These are phyloP conservation scores for Ichneumon xanthorius DNA, from an alignment of 2,888 invertebrate genomes.

Conservation along the genomic window DNA sequence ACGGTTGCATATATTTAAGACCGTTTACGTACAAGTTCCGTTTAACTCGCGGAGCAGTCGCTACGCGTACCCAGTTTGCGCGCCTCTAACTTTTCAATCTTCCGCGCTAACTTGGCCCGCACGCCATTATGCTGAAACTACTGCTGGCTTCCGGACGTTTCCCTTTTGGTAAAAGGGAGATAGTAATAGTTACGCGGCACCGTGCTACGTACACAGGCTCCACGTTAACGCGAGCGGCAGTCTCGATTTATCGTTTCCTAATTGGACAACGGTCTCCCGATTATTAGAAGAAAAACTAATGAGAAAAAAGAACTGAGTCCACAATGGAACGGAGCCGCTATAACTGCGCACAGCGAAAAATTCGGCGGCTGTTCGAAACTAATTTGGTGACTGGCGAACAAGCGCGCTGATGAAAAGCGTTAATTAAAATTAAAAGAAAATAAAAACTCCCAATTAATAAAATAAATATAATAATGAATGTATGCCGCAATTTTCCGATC, in stretches of 20 bases:
- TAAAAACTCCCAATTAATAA: too few relatives aligned
- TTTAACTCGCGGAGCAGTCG: constrained; percentile 56
- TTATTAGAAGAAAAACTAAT: background rate
- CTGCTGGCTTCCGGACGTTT: constrained; percentile 16
- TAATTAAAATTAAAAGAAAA: too few relatives aligned
- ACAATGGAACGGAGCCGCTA: background rate
- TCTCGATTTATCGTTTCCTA: constrained; percentile 16
- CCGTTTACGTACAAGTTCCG: constrained; percentile 55
- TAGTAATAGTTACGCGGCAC: constrained; percentile 3
- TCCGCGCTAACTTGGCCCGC: constrained; percentile 68
- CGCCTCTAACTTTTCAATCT: constrained; percentile 78
- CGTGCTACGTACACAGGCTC: background rate
- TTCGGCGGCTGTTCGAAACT: background rate
- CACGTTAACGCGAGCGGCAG: background rate
- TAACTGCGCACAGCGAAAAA: background rate
- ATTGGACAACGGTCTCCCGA: constrained; percentile 1
- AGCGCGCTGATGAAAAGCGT: too few relatives aligned
- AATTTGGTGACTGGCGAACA: background rate
- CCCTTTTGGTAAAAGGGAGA: constrained; percentile 38
- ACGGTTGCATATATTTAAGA: constrained; percentile 30
- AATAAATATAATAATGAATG: too few relatives aligned
- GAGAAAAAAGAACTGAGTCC: background rate
- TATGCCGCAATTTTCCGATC: too few relatives aligned
- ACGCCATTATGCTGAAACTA: constrained; percentile 33
- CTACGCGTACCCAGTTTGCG: constrained; percentile 70